Evolutionary conservation across 1,140 invertebrate species (phyloP).

Genomic region (Sarcophaga peregrina): DNA sequence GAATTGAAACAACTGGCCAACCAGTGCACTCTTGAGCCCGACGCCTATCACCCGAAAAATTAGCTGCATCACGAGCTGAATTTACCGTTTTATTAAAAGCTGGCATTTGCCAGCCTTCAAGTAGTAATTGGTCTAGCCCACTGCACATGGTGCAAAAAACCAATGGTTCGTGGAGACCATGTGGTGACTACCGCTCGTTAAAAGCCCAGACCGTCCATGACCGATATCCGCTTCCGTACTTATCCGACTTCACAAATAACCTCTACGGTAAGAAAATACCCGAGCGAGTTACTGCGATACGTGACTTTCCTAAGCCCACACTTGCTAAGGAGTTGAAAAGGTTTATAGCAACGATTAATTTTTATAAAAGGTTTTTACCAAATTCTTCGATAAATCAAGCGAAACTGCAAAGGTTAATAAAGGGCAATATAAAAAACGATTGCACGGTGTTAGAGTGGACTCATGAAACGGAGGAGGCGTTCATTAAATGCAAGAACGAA

Average conservation of each 20-base stretch:
- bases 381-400: constrained; percentile 41
- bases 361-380: no score
- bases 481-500: not conserved
- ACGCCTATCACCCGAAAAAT: constrained; percentile 39
- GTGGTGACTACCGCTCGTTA: constrained; percentile 42
- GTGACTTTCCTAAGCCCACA: no score
- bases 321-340: no score
- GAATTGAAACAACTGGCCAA: not conserved
- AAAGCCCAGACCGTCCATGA: constrained; percentile 8
- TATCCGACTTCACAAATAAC: constrained; percentile 55
- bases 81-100: constrained; percentile 54
- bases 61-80: constrained; percentile 45
- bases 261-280: constrained; percentile 65
- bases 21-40: not conserved
- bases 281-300: constrained; percentile 38
- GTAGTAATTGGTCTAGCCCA: constrained; percentile 55
- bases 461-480: not conserved
- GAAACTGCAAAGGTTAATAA: not conserved
- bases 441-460: not conserved
- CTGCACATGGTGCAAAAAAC: constrained; percentile 66
- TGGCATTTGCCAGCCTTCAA: constrained; percentile 56
- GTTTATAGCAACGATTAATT: no score
- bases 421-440: not conserved
- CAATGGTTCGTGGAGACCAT: constrained; percentile 63
- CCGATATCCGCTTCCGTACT: constrained; percentile 62